These are phyloP conservation scores for Watsonalla cultraria DNA, from an alignment of 2,888 invertebrate genomes.

Conservation along the genomic window DNA sequence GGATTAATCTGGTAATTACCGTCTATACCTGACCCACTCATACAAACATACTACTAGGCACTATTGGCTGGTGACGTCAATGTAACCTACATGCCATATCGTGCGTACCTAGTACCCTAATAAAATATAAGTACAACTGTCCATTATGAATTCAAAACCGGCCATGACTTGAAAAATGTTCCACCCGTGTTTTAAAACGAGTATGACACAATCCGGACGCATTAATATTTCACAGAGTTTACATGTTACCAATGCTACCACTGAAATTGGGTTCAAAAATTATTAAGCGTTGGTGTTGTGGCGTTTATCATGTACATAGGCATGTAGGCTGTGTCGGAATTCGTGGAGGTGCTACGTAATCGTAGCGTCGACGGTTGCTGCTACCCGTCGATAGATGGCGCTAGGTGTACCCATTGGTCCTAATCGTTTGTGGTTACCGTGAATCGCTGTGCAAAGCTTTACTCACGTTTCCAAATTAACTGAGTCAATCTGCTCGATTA, in stretches of 20 bases:
- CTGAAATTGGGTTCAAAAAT: conserved; percentile 37
- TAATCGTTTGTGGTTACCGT: background rate
- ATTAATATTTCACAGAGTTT: conserved; percentile 39
- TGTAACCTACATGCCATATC: no score
- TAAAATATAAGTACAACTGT: no score
- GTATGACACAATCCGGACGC: conserved; percentile 13
- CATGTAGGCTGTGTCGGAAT: conserved; percentile 31
- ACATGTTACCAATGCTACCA: conserved; percentile 27
- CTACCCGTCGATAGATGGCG: conserved; percentile 54
- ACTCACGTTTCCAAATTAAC: background rate
- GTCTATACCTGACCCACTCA: no score
- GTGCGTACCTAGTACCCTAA: no score
- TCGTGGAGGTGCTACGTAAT: conserved; percentile 17
- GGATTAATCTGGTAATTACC: no score
- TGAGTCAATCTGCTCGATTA: no score
- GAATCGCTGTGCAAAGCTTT: background rate
- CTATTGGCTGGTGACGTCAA: no score
- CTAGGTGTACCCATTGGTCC: conserved; percentile 1
- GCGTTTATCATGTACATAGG: conserved; percentile 37
- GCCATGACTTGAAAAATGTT: background rate
- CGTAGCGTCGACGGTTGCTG: conserved; percentile 11
- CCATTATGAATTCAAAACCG: no score
- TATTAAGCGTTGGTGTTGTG: conserved; percentile 35
- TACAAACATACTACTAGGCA: no score
- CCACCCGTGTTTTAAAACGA: background rate